Evolutionary conservation across 2,888 invertebrate species (phyloP).

Genomic region (Julus scanicus): DNA sequence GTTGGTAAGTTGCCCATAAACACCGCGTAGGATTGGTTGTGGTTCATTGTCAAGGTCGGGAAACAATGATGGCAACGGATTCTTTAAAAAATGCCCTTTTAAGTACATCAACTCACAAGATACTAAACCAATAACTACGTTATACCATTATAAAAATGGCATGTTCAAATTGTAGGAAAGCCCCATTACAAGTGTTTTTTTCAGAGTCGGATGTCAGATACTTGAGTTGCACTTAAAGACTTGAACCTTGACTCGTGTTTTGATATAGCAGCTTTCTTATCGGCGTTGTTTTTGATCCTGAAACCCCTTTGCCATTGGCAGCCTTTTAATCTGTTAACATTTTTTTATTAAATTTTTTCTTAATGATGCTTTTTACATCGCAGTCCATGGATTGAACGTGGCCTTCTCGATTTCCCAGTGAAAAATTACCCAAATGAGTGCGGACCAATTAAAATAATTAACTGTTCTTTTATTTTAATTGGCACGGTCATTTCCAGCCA

Average conservation of each 20-base stretch:
- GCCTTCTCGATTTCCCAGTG: background rate
- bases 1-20: constrained; percentile 19
- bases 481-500: background rate
- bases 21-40: background rate
- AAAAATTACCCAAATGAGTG: background rate
- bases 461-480: constrained; percentile 1
- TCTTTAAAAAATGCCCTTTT: background rate
- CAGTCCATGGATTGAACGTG: background rate
- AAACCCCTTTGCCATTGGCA: background rate
- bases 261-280: background rate
- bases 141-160: background rate
- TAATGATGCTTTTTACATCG: background rate
- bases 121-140: no score
- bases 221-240: background rate
- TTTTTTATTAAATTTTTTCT: background rate
- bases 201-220: background rate
- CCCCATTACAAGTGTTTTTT: background rate
- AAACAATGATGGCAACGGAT: background rate
- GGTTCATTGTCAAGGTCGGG: background rate
- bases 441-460: background rate
- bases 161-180: background rate
- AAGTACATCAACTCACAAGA: no score
- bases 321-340: background rate
- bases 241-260: background rate
- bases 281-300: constrained; percentile 3